Evolutionary conservation across 2,797 vertebrate species (phyloP).

Genomic region (Rhynchotus rufescens): DNA sequence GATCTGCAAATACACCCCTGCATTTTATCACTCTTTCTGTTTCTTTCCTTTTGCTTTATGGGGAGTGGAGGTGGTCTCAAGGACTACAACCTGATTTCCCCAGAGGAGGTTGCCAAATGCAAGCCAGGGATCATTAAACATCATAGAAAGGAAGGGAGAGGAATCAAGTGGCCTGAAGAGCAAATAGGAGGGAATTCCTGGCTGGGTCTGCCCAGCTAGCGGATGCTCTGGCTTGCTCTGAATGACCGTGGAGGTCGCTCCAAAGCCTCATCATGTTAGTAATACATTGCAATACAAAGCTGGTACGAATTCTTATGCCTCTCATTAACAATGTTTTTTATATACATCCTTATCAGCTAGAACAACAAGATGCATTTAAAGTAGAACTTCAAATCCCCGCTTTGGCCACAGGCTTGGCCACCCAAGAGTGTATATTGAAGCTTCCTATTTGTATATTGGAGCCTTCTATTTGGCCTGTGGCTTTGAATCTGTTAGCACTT

Average conservation of each 20-base stretch:
- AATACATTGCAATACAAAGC: not conserved
- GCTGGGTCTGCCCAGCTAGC: not conserved
- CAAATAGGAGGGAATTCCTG: conserved; percentile 56
- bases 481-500: not conserved
- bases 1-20: conserved; percentile 51
- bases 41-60: not conserved
- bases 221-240: not conserved
- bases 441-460: not conserved
- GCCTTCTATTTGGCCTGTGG: not conserved
- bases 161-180: conserved; percentile 43
- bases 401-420: not conserved
- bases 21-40: conserved; percentile 39
- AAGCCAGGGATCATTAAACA: not conserved
- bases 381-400: not conserved
- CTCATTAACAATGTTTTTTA: not conserved
- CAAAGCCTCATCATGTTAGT: not conserved
- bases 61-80: not conserved
- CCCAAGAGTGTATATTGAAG: not conserved
- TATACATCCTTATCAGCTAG: not conserved
- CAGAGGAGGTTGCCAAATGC: conserved; percentile 46
- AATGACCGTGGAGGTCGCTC: not conserved
- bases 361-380: not conserved
- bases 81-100: conserved; percentile 46
- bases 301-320: not conserved
- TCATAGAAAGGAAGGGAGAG: conserved; percentile 37